phyloP scores from a whole-genome alignment of 1,140 invertebrate species.

The Philopotamus ludificatus region DNA sequence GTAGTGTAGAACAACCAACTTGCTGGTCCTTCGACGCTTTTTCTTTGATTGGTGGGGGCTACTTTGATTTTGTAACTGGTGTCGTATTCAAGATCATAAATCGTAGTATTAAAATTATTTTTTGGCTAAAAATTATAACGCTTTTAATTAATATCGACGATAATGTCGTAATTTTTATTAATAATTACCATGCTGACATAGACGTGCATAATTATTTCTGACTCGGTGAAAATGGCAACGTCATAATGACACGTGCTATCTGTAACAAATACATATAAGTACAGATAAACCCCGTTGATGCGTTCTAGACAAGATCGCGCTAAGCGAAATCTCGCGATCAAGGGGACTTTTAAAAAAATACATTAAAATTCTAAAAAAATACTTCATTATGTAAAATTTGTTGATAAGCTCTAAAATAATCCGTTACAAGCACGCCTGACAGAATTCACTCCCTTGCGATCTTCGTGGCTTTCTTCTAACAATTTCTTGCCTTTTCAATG shows the following conservation, averaged over 20 bases:
- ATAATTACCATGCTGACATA: conserved; percentile 41
- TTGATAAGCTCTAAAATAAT: too few relatives aligned
- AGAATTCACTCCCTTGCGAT: too few relatives aligned
- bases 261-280: conserved; percentile 39
- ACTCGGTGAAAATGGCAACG: conserved; percentile 39
- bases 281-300: too few relatives aligned
- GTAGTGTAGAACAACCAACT: conserved; percentile 42
- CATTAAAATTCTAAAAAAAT: too few relatives aligned
- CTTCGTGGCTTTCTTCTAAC: too few relatives aligned
- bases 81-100: conserved; percentile 41
- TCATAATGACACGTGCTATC: conserved; percentile 48
- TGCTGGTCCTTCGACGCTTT: conserved; percentile 33
- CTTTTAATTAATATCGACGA: conserved; percentile 2
- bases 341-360: too few relatives aligned
- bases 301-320: too few relatives aligned
- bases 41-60: conserved; percentile 35
- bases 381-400: too few relatives aligned
- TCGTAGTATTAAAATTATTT: conserved; percentile 5
- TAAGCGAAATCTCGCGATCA: too few relatives aligned
- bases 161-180: conserved; percentile 15
- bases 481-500: too few relatives aligned
- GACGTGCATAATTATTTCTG: conserved; percentile 36
- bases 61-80: conserved; percentile 44
- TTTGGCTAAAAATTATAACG: conserved; percentile 18
- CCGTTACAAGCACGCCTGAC: too few relatives aligned